A percentile compares a stretch with the other conserved stretches of the same genome.
These are phyloP conservation scores for Psittacara wagleri DNA, from an alignment of 2,113 vertebrate genomes.

Conservation along the genomic window DNA sequence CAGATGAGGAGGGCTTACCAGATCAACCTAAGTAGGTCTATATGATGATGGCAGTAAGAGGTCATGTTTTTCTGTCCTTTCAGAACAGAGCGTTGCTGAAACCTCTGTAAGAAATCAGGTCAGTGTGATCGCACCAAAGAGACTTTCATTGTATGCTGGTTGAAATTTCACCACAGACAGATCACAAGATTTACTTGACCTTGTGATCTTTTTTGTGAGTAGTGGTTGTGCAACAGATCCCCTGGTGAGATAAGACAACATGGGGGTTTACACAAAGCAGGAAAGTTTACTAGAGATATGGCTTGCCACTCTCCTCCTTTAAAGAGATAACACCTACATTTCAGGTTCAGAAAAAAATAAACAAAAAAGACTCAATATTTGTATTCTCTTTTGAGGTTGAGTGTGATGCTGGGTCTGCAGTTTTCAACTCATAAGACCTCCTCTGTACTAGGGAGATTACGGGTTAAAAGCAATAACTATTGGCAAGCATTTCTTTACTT, in stretches of 20 bases:
- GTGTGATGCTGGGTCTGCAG: background rate
- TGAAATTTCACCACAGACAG: slow-evolving; percentile 16
- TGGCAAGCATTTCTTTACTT: background rate
- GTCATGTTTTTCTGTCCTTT: background rate
- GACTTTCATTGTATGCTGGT: background rate
- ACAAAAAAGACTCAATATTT: background rate
- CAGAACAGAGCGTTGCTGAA: background rate
- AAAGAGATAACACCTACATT: background rate
- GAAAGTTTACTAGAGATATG: background rate
- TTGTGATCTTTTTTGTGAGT: slow-evolving; percentile 38
- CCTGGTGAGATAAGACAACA: background rate
- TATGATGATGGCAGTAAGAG: background rate
- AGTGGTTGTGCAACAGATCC: slow-evolving; percentile 19
- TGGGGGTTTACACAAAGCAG: background rate
- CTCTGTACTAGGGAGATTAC: background rate
- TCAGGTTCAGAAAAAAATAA: background rate
- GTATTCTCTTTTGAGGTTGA: background rate
- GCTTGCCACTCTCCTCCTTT: background rate
- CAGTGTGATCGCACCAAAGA: background rate
- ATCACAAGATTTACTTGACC: slow-evolving; percentile 23
- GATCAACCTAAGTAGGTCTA: background rate
- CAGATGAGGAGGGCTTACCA: background rate
- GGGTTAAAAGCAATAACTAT: background rate
- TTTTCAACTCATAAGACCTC: background rate
- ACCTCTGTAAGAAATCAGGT: background rate